Evolutionary conservation across 2,888 invertebrate species (phyloP), one percentile per base, ranked within the genome.

Genomic region (Sinhomidia bicolor): DNA sequence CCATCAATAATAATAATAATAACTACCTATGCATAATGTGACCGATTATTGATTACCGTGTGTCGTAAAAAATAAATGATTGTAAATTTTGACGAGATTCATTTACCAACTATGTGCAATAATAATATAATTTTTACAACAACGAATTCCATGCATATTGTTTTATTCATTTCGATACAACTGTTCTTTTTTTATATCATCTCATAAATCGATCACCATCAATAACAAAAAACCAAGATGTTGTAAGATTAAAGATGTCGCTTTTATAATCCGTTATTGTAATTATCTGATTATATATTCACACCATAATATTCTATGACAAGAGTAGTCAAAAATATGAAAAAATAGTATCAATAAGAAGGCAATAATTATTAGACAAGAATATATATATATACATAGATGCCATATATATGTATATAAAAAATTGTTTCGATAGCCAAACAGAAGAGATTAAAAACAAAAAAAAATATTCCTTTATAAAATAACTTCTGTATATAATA

Each of bases 11-110:
- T 6, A 68, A 14, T 29, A n/a, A n/a, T n/a, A n/a, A 29, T n/a
- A 14, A 32, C 17, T 26, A 71, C 71, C n/a, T 71, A 71, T 71
- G 12, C 71, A 71, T 76, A 51, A 29, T 76, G 76, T 76, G 76
- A 76, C 51, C 76, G 51, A 76, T 76, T n/a, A n/a, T n/a, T 51
- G 47, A 51, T 76, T 76, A 71, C 74, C 74, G 29, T 76, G 29
- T 76, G 32, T 78, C 54, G 54, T 57, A 32, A 78, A 78, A 23
- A 78, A 32, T 17, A 78, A 36, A 54, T 14, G 36, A 78, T 78
- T 78, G 78, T 78, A 54, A 57, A 57, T 78, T 78, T 57, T 57
- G 57, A 78, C 57, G 78, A 78, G 78, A 78, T 57, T 78, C 78
- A 26, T 29, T 26, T 51, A 51, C n/a, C 4, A 74, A 26, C 23